These are phyloP conservation scores for Isichthys henryi DNA, from an alignment of 2,113 vertebrate species.

Conservation along the genomic window DNA sequence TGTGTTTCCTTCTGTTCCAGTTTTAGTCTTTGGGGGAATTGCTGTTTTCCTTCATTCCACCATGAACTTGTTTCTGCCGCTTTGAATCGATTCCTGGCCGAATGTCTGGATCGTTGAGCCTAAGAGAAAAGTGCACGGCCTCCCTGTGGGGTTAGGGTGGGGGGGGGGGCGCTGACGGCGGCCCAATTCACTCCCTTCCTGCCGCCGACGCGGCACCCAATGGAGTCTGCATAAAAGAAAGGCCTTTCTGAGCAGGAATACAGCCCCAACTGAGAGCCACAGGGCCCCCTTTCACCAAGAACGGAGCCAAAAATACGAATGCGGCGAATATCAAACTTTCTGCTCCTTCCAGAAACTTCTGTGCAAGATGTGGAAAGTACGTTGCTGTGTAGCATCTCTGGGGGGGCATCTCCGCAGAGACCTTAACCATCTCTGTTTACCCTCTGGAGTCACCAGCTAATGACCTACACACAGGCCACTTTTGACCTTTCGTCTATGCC, in stretches of 20 bases:
- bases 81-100: not conserved
- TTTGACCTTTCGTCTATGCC: constrained; percentile 32
- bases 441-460: constrained; percentile 46
- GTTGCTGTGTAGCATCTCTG: not conserved
- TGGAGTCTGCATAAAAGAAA: not conserved
- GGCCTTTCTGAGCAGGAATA: not conserved
- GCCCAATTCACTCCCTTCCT: not conserved
- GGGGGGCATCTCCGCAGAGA: not conserved
- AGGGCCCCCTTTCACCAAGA: not conserved
- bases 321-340: not conserved
- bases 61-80: not conserved
- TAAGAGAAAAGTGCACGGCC: not conserved
- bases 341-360: constrained; percentile 1
- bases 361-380: not conserved
- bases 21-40: not conserved
- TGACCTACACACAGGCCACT: constrained; percentile 38
- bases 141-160: not conserved
- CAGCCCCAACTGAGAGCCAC: not conserved
- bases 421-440: constrained; percentile 47
- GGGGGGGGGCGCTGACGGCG: not conserved
- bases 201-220: not conserved
- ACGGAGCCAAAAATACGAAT: not conserved
- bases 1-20: not conserved
- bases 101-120: not conserved
- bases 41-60: not conserved